Percentiles rank a stretch among this genome's conserved stretches.
Conservation (phyloP, 2,797 vertebrate genomes). For the Megaceryle alcyon region DNA sequence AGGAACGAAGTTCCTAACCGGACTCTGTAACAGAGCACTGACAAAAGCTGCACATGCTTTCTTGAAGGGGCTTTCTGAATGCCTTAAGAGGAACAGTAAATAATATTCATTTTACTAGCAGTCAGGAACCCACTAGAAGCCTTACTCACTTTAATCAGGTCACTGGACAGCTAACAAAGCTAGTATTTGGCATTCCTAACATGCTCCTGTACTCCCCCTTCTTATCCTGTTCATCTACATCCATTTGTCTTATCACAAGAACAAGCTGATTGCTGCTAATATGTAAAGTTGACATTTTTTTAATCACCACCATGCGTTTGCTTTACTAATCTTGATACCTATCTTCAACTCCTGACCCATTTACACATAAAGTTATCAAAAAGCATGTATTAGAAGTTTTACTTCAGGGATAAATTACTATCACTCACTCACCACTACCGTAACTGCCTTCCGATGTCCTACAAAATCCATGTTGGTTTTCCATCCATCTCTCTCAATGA, state of each 20-base stretch:
- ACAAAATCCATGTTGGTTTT: conserved; percentile 99
- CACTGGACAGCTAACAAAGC: not conserved
- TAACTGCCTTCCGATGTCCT: conserved; percentile 97
- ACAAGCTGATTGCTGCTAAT: not conserved
- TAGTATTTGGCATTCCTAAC: not conserved
- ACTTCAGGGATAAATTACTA: not conserved
- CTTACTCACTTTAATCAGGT: not conserved
- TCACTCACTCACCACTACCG: conserved; percentile 89
- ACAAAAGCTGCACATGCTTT: not conserved
- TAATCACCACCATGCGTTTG: not conserved
- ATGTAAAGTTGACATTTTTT: not conserved
- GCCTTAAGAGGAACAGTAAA: not conserved
- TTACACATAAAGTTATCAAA: not conserved
- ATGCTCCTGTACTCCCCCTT: not conserved
- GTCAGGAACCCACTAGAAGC: not conserved
- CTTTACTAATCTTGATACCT: not conserved
- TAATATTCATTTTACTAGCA: not conserved
- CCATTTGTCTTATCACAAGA: not conserved
- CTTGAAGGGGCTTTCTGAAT: not conserved
- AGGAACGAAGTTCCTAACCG: not conserved
- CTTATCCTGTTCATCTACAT: not conserved
- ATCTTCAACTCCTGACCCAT: not conserved
- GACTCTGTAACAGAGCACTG: not conserved
- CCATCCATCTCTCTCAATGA: conserved; percentile 97
- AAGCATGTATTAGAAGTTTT: not conserved